A percentile compares a stretch with the other conserved stretches of the same genome.
phyloP scores from a whole-genome alignment of 1,140 invertebrate genomes.

The Leptonema lineaticorne region DNA sequence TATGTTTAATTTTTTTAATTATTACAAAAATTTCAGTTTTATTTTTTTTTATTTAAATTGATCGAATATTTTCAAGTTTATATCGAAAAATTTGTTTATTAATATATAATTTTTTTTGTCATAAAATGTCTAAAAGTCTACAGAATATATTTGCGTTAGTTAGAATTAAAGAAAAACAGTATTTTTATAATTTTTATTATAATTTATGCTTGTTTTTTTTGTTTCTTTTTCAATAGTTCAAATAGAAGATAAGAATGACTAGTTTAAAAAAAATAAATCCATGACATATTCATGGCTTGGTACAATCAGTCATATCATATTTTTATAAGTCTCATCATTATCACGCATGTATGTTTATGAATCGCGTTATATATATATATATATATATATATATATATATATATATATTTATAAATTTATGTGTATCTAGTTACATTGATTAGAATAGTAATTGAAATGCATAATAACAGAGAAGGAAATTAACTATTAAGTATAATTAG shows the following conservation, averaged over 20 bases:
- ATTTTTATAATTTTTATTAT: too few relatives aligned
- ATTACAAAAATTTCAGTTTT: not conserved
- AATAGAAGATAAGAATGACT: too few relatives aligned
- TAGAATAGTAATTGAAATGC: too few relatives aligned
- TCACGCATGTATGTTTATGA: not conserved
- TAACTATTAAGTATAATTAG: too few relatives aligned
- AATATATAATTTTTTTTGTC: too few relatives aligned
- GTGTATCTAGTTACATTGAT: too few relatives aligned
- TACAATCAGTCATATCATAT: conserved; percentile 10
- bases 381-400: not conserved
- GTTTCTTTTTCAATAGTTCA: not conserved
- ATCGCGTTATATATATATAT: not conserved
- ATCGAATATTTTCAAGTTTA: not conserved
- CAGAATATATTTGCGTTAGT: too few relatives aligned
- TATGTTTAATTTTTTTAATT: not conserved
- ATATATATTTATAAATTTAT: too few relatives aligned
- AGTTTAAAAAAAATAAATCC: not conserved
- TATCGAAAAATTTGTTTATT: not conserved
- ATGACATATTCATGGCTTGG: not conserved
- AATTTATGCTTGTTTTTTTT: not conserved
- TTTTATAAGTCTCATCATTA: too few relatives aligned
- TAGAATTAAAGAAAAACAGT: too few relatives aligned
- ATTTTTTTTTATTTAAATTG: not conserved
- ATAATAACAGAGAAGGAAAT: too few relatives aligned
- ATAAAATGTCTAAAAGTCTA: too few relatives aligned